Evolutionary conservation across 2,888 invertebrate genomes (phyloP).

Genomic region (Monochamus alternatus): DNA sequence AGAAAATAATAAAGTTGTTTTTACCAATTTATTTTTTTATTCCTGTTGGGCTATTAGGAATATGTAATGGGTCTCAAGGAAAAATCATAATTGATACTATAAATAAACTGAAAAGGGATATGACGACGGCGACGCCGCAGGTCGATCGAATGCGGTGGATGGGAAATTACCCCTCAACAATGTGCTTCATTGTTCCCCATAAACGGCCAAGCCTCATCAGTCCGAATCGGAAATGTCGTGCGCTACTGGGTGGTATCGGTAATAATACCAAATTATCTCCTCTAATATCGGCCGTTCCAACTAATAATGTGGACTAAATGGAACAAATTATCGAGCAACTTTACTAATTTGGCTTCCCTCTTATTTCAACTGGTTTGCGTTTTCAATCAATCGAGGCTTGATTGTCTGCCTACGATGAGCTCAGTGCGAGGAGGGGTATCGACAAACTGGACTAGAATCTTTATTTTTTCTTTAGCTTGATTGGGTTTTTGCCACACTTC

Average conservation of each 20-base stretch:
- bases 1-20: too few relatives aligned
- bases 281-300: constrained; percentile 63
- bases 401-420: constrained; percentile 38
- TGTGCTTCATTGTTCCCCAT: constrained; percentile 50
- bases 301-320: constrained; percentile 64
- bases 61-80: too few relatives aligned
- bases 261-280: constrained; percentile 64
- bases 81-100: too few relatives aligned
- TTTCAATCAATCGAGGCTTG: constrained; percentile 49
- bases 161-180: constrained; percentile 34
- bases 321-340: constrained; percentile 62
- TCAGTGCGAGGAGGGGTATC: constrained; percentile 30
- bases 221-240: constrained; percentile 62
- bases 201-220: constrained; percentile 53
- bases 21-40: too few relatives aligned
- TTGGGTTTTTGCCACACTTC: too few relatives aligned
- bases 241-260: constrained; percentile 67
- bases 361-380: constrained; percentile 57
- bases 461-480: too few relatives aligned
- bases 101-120: too few relatives aligned
- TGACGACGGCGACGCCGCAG: constrained; percentile 31
- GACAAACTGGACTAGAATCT: constrained; percentile 31
- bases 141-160: constrained; percentile 15
- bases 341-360: constrained; percentile 61
- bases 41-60: too few relatives aligned